Base-by-base conservation (phyloP, 2,113 vertebrate genomes). In the Rostratula benghalensis region DNA sequence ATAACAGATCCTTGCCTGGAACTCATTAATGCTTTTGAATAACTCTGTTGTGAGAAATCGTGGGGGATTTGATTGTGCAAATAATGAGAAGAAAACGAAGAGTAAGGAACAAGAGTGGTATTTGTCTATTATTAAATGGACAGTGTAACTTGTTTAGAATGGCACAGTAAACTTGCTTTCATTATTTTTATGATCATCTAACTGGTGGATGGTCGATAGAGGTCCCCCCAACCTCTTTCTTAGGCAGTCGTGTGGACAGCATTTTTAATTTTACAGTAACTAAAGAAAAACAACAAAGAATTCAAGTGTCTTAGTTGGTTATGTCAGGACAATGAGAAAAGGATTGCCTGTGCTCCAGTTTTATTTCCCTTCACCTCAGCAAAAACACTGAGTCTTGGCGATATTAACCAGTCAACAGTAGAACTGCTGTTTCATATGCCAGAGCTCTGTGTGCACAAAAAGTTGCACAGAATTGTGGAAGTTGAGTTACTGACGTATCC, bases 301-400 rank as follows among this genome's bases (percentile, higher is more conserved):
- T 90, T 80, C 69, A 97, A 96, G 96, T 97, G 97, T 98, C 98
- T 94, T 74, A 91, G 97, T 97, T 91, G 65, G 97, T 98, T 98
- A 95, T 28, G 92, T 48, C 6, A 82, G 91, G 96, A 98, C 98
- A 98, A 98, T 94, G 90, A 96, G 97, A 91, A 94, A 94, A 83
- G 86, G 53, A 78, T 83, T 28, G 83, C 77, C 82, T 76, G 82
- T 56, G 95, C 81, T 70, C 75, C 83, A 71, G 41, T 83, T 88
- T 21, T 73, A 31, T 65, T 94, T 90, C 70, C 81, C 48, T 48
- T 94, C 69, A 90, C 90, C 77, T 94, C 94, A 88, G 63, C 25
- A 31, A 80, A 96, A 96, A 75, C 41, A 21, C 93, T 30, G 77
- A 89, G 65, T n/a, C 77, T 91, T 90, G 85, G 90, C 1, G 0